phyloP scores from a whole-genome alignment of 2,797 vertebrate species.

The Manis crassicaudata region DNA sequence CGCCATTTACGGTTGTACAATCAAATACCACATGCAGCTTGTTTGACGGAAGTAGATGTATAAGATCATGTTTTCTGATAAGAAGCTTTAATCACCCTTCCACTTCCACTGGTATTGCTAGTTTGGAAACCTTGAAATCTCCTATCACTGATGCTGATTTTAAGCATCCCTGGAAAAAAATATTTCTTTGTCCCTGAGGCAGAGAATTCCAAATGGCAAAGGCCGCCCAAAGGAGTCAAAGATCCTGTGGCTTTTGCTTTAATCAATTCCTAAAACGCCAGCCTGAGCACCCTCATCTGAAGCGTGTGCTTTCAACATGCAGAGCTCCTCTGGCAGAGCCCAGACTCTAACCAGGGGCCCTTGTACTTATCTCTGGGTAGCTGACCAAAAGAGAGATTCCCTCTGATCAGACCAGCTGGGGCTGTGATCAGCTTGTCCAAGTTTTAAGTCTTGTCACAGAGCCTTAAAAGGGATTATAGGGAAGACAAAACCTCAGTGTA shows the following conservation, averaged over 20 bases:
- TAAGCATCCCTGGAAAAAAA: background rate
- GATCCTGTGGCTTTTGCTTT: background rate
- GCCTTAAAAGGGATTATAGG: background rate
- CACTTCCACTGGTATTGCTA: background rate
- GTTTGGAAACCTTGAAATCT: background rate
- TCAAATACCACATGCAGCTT: background rate
- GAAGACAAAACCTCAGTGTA: background rate
- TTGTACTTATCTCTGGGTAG: background rate
- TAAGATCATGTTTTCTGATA: background rate
- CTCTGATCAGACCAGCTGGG: background rate
- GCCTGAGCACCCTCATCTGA: background rate
- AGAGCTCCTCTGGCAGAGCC: background rate
- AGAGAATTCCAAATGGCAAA: background rate
- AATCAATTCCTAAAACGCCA: background rate
- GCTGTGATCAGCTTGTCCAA: background rate
- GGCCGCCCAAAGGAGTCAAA: background rate
- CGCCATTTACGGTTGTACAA: background rate
- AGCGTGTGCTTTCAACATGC: accelerated
- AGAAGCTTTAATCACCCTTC: background rate
- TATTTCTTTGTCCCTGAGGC: background rate
- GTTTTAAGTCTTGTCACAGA: conserved; percentile 37
- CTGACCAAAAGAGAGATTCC: conserved; percentile 47
- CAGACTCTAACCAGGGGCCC: background rate
- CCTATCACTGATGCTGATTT: background rate
- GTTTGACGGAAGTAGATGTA: background rate